Evolutionary conservation across 2,797 vertebrate genomes (phyloP), one percentile per base, ranked within the genome.

Genomic region (Tauraco hartlaubi): DNA sequence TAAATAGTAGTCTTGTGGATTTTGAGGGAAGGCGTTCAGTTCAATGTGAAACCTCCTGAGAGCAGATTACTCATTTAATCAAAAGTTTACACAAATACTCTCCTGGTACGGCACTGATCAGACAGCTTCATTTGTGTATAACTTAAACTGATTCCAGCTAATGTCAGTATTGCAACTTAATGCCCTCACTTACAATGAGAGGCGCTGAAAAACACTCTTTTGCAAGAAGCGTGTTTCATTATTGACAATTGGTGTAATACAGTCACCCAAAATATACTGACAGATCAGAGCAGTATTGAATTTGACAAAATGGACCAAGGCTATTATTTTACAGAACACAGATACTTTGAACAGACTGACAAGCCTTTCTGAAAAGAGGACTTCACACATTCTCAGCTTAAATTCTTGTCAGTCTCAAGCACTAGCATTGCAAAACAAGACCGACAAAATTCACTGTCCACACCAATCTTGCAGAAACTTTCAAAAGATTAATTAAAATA

Each of bases 401-500:
- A 59, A 75, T 75, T 62, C 58, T 84, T 71, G 22, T 75, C 62
- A 58, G 51, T 13, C 67, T 71, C n/a, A 84, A 92, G 28, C n/a
- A 77, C 54, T 49, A 72, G 12, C 71, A 72, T 4, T 81, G 44
- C 39, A 66, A 75, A 87, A 74, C 35, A 94, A 76, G 46, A 73
- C 31, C 22, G 33, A 44, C 23, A 84, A 84, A 90, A 95, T 75
- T 79, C 52, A 73, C 48, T 67, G 48, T 58, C 37, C 76, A 46
- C 56, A 79, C 76, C 51, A 49, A 73, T 69, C 76, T 75, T 49
- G 33, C 23, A 88, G 87, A 76, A 92, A 78, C 28, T 84, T 90
- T 88, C 66, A 94, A 73, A 95, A 94, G 33, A 79, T 91, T 88
- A 84, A 91, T 91, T 95, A 92, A 88, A 92, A 85, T 9, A 85